These are phyloP conservation scores for Malurus cyaneus DNA, from an alignment of 2,113 vertebrate species.

Conservation along the genomic window DNA sequence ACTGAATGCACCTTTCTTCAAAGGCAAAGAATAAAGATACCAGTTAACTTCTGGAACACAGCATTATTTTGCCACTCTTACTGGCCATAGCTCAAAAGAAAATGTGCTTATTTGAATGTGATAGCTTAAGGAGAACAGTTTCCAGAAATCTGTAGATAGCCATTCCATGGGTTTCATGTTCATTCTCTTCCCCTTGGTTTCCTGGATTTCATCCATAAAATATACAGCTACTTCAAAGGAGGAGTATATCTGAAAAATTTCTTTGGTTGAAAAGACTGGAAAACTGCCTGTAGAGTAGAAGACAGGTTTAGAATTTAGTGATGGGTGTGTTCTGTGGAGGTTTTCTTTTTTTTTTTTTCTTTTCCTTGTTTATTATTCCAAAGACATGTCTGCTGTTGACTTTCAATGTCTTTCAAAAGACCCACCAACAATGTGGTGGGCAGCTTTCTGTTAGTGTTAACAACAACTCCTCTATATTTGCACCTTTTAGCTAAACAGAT, in stretches of 20 bases:
- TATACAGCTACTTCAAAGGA: neutral
- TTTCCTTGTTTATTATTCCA: neutral
- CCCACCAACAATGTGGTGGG: neutral
- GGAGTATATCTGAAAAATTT: neutral
- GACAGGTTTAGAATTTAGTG: neutral
- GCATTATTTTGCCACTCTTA: neutral
- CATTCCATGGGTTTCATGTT: neutral
- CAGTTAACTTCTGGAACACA: neutral
- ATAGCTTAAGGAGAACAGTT: neutral
- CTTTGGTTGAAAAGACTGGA: neutral
- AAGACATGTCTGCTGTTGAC: fast-evolving
- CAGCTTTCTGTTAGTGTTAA: neutral
- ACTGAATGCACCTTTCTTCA: neutral
- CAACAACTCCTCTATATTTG: neutral
- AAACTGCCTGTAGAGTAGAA: neutral
- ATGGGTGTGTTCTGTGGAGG: neutral
- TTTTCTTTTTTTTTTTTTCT: neutral
- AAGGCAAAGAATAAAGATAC: neutral
- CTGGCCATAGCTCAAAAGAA: neutral
- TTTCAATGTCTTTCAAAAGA: neutral
- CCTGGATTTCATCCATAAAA: neutral
- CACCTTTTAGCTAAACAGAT: neutral
- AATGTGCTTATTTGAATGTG: neutral
- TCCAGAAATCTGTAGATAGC: neutral
- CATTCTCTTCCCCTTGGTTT: neutral